These are phyloP conservation scores for Ericerus pela DNA, from an alignment of 1,140 invertebrate species.

Conservation along the genomic window DNA sequence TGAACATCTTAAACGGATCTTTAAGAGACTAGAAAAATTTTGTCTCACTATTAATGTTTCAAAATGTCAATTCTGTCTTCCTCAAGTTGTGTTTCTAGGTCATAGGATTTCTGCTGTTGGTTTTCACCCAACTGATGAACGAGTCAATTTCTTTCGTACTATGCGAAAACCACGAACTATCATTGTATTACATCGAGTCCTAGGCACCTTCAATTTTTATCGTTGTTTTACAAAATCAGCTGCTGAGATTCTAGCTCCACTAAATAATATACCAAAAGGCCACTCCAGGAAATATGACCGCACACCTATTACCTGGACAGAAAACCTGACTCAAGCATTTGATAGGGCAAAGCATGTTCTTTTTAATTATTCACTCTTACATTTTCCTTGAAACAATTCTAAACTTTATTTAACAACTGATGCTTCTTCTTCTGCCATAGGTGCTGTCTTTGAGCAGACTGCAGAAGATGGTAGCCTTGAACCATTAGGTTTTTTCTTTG, in stretches of 20 bases:
- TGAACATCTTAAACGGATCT: slow-evolving; percentile 20
- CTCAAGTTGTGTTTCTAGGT: slow-evolving; percentile 28
- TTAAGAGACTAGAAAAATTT: slow-evolving; percentile 17
- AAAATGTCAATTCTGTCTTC: slow-evolving; percentile 24
- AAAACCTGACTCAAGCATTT: slow-evolving; percentile 22
- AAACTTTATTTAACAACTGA: background rate
- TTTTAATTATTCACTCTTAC: background rate
- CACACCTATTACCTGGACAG: slow-evolving; percentile 29
- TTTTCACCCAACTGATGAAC: slow-evolving; percentile 25
- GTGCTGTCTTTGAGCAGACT: background rate
- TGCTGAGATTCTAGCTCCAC: slow-evolving; percentile 24
- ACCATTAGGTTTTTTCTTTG: slow-evolving; percentile 31
- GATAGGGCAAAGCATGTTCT: slow-evolving; percentile 6
- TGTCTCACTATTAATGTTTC: slow-evolving; percentile 15
- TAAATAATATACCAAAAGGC: slow-evolving; percentile 24
- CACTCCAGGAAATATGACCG: background rate
- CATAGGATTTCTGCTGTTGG: slow-evolving; percentile 27
- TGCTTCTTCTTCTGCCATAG: background rate
- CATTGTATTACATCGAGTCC: slow-evolving; percentile 27
- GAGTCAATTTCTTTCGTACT: slow-evolving; percentile 23
- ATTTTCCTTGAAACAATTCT: background rate
- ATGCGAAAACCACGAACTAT: slow-evolving; percentile 24
- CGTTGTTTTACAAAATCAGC: slow-evolving; percentile 27
- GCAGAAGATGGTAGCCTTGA: slow-evolving; percentile 12
- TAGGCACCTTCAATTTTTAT: slow-evolving; percentile 29